Evolutionary conservation across 2,797 vertebrate genomes (phyloP).

Genomic region (Natrix natrix): DNA sequence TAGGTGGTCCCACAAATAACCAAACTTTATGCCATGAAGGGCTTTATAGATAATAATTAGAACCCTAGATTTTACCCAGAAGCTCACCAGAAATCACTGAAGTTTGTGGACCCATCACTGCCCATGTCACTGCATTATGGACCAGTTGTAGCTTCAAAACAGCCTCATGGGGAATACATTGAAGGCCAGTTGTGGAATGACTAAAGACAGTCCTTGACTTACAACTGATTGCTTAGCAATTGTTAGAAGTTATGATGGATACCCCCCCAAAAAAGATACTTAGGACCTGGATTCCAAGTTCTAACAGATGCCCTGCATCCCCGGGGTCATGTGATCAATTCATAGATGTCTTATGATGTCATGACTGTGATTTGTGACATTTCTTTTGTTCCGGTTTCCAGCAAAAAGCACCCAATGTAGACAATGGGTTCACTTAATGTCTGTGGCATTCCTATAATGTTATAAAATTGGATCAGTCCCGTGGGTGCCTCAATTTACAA

Average conservation of each 20-base stretch:
- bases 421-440: neutral
- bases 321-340: neutral
- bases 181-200: neutral
- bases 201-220: neutral
- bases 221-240: neutral
- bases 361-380: neutral
- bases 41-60: neutral
- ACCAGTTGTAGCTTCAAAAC: neutral
- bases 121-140: neutral
- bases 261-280: neutral
- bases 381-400: neutral
- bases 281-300: neutral
- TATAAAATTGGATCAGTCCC: too few species aligned
- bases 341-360: neutral
- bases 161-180: neutral
- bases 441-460: neutral
- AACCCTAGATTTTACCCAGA: neutral
- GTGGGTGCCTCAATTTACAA: too few species aligned
- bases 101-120: neutral
- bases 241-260: neutral
- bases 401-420: neutral
- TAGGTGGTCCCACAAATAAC: neutral
- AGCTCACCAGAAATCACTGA: neutral
- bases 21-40: neutral
- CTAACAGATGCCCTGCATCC: too few species aligned